Conservation (phyloP, 2,797 vertebrate species). For the Chanos chanos region DNA sequence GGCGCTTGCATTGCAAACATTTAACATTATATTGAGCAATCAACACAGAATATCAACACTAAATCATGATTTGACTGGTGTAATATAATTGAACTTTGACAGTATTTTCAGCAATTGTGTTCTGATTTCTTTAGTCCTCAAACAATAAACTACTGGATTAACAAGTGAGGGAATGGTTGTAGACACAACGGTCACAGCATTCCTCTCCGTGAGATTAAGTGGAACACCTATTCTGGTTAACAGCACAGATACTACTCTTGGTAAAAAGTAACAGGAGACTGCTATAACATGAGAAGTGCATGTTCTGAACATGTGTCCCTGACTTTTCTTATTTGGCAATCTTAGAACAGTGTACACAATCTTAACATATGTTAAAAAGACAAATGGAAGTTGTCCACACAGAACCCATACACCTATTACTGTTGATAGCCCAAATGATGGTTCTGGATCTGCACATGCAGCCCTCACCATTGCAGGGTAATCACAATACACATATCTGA, state of each 20-base stretch:
- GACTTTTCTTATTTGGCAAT: no score
- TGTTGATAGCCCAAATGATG: no score
- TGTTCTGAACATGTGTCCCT: no score
- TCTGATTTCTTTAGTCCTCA: constrained; percentile 37
- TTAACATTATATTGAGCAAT: background rate
- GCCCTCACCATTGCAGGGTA: no score
- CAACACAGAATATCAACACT: background rate
- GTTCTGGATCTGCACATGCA: no score
- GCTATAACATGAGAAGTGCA: constrained; percentile 39
- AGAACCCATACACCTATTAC: no score
- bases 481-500: no score
- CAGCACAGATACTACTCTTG: constrained; percentile 18
- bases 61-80: background rate
- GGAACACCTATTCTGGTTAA: constrained; percentile 34
- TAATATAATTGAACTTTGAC: background rate
- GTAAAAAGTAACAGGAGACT: constrained; percentile 5
- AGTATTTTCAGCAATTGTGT: background rate
- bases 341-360: no score
- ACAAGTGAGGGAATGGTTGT: constrained; percentile 28
- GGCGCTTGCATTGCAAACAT: no score
- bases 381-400: no score
- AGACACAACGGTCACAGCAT: constrained; percentile 15
- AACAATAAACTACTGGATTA: constrained; percentile 34
- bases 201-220: constrained; percentile 31
- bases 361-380: no score